A percentile compares a stretch with the other conserved stretches of the same genome.
These are phyloP conservation scores for Neria commutata DNA, from an alignment of 2,888 invertebrate genomes.

Conservation along the genomic window DNA sequence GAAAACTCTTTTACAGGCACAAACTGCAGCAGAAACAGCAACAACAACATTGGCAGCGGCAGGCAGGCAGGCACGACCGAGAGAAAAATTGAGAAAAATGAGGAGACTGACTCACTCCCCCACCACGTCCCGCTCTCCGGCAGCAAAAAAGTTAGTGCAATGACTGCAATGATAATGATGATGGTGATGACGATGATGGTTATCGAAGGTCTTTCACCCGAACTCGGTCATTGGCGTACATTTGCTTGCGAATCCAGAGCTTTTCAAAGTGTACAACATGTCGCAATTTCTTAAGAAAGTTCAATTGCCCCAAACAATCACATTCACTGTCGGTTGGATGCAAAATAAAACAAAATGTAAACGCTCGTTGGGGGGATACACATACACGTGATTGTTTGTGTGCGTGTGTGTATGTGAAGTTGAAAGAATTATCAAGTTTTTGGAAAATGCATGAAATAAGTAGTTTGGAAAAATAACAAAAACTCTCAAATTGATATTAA, in stretches of 20 bases:
- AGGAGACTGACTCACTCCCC: background rate
- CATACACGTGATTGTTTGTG: background rate
- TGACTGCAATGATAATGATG: conserved; percentile 36
- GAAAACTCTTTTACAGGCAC: too few relatives aligned
- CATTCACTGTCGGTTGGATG: conserved; percentile 59
- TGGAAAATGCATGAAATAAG: too few relatives aligned
- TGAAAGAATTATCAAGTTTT: too few relatives aligned
- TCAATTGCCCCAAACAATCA: conserved; percentile 60
- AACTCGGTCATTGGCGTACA: conserved; percentile 64
- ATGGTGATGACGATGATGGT: conserved; percentile 59
- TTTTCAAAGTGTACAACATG: conserved; percentile 59
- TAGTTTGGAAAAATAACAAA: too few relatives aligned
- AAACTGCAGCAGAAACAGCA: too few relatives aligned
- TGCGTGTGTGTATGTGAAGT: background rate
- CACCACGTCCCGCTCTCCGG: too few relatives aligned
- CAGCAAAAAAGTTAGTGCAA: conserved; percentile 1
- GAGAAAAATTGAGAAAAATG: too few relatives aligned
- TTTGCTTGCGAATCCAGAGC: conserved; percentile 60
- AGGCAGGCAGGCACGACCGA: too few relatives aligned
- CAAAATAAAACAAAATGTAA: too few relatives aligned
- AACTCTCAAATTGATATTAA: too few relatives aligned
- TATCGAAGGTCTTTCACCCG: conserved; percentile 64
- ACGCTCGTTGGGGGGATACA: background rate
- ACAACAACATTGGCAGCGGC: too few relatives aligned
- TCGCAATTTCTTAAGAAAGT: conserved; percentile 61